A percentile compares a stretch with the other conserved stretches of the same genome.
phyloP scores from a whole-genome alignment of 2,888 invertebrate species.

The Meandrusa payeni region DNA sequence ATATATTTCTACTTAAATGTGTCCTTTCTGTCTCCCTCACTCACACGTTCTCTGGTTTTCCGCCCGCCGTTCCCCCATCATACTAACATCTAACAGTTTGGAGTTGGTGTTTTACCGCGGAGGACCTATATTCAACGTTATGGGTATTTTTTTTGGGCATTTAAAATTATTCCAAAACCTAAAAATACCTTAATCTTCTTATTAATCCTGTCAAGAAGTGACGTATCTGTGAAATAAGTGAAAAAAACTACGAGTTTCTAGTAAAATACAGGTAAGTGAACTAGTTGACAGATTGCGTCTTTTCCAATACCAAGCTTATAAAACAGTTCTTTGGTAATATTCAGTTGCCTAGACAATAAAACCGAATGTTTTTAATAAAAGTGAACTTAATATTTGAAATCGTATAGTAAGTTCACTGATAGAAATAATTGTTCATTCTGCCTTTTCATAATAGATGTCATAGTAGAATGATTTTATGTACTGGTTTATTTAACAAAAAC shows the following conservation, averaged over 20 bases:
- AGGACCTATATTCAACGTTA: conserved; percentile 73
- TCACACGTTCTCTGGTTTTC: conserved; percentile 71
- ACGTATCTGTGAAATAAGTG: conserved; percentile 65
- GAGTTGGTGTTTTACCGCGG: conserved; percentile 78
- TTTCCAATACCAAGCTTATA: conserved; percentile 61
- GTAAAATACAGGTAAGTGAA: conserved; percentile 73
- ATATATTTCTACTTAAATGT: too few relatives aligned
- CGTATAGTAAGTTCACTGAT: too few relatives aligned
- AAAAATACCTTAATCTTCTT: conserved; percentile 73
- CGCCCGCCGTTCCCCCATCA: conserved; percentile 55
- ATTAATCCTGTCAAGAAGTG: conserved; percentile 60
- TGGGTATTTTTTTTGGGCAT: conserved; percentile 77
- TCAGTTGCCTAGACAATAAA: conserved; percentile 46
- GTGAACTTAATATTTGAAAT: not conserved
- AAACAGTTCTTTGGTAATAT: conserved; percentile 46
- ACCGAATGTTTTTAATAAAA: not conserved
- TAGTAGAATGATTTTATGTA: too few relatives aligned
- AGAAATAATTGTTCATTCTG: not conserved
- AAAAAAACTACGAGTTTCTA: conserved; percentile 60
- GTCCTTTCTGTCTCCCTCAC: conserved; percentile 59
- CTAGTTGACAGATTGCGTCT: conserved; percentile 77
- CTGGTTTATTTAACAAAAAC: not conserved
- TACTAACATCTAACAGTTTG: conserved; percentile 80
- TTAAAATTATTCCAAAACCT: conserved; percentile 73
- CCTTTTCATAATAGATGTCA: too few relatives aligned